Conservation (phyloP, 2,797 vertebrate species). For the Euthynnus affinis region DNA sequence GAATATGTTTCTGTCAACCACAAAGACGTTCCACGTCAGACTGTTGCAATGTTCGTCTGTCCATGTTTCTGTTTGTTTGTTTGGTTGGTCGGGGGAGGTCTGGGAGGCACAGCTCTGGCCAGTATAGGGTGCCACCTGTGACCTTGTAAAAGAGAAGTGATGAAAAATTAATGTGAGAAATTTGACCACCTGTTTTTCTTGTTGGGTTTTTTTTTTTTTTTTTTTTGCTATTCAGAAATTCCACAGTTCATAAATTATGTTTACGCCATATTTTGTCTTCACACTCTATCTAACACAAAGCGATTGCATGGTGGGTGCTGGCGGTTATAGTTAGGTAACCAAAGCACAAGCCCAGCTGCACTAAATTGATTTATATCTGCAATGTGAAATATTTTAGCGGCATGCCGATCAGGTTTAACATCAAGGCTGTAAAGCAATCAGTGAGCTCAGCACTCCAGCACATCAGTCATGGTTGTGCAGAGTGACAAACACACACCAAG, state of each 20-base stretch:
- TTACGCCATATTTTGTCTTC: conserved; percentile 41
- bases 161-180: conserved; percentile 85
- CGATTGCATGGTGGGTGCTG: neutral
- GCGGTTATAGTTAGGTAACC: conserved; percentile 33
- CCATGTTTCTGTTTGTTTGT: conserved; percentile 58
- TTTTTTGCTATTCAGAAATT: conserved; percentile 72
- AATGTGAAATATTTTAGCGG: conserved; percentile 60
- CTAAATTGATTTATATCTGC: conserved; percentile 71
- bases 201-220: conserved; percentile 42
- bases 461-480: conserved; percentile 55
- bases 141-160: conserved; percentile 85
- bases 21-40: conserved; percentile 41
- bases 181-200: conserved; percentile 72
- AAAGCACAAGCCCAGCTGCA: conserved; percentile 26
- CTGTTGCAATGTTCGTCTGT: neutral
- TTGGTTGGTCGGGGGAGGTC: conserved; percentile 47
- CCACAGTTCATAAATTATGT: conserved; percentile 72
- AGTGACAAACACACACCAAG: conserved; percentile 18
- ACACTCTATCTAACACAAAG: conserved; percentile 1
- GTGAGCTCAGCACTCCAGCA: conserved; percentile 62
- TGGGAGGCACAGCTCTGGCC: conserved; percentile 39
- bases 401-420: conserved; percentile 64
- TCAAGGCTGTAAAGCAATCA: conserved; percentile 56
- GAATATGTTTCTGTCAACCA: conserved; percentile 26
- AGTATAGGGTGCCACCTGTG: conserved; percentile 78